A percentile compares a stretch with the other conserved stretches of the same genome.
Conservation (phyloP, 2,888 invertebrate species). For the Anticlea derivata region DNA sequence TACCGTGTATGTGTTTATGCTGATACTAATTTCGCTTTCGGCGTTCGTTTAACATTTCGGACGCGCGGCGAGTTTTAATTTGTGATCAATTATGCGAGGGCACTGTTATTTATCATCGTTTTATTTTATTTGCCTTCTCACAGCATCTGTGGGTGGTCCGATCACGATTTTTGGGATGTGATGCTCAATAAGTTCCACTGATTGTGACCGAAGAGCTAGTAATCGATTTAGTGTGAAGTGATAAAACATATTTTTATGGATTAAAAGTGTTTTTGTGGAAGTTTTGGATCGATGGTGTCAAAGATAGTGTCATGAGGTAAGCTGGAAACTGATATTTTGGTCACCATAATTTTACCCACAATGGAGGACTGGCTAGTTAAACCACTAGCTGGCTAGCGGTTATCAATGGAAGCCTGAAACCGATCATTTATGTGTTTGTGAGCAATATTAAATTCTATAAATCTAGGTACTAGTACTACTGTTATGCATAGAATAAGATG, state of each 20-base stretch:
- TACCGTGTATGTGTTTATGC: conserved; percentile 43
- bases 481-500: too few species aligned
- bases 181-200: conserved; percentile 76
- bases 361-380: too few species aligned
- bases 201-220: conserved; percentile 68
- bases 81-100: conserved; percentile 83
- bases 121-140: conserved; percentile 82
- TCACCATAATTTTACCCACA: background rate
- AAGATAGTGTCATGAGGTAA: conserved; percentile 18
- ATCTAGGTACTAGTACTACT: too few species aligned
- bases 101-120: conserved; percentile 82
- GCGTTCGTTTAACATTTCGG: conserved; percentile 78
- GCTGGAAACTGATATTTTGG: conserved; percentile 5
- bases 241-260: conserved; percentile 32
- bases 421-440: too few species aligned
- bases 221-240: conserved; percentile 43
- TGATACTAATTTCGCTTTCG: conserved; percentile 77
- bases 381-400: too few species aligned
- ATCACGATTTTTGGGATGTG: conserved; percentile 76
- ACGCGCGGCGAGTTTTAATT: conserved; percentile 81
- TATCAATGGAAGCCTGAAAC: too few species aligned
- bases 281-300: conserved; percentile 18
- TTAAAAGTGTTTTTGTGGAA: conserved; percentile 19
- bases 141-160: conserved; percentile 79
- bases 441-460: too few species aligned